phyloP scores from a whole-genome alignment of 2,113 vertebrate species.

The Ciconia boyciana region DNA sequence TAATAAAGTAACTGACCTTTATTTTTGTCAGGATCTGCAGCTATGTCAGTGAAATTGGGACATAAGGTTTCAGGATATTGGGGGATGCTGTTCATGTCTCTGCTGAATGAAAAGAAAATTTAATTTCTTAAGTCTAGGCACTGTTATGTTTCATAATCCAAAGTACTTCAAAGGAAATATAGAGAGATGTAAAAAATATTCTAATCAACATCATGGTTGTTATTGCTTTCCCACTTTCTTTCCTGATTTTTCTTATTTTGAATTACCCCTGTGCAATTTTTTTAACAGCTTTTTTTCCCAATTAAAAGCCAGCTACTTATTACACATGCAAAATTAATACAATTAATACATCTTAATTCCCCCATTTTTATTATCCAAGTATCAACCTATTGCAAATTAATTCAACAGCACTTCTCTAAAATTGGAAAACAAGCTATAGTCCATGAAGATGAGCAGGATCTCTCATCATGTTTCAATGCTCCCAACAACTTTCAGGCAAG shows the following conservation, averaged over 20 bases:
- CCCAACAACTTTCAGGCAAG: neutral
- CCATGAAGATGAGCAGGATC: neutral
- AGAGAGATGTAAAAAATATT: neutral
- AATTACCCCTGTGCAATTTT: neutral
- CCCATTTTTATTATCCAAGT: neutral
- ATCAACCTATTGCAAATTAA: neutral
- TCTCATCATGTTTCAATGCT: neutral
- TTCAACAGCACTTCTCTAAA: neutral
- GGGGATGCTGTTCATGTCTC: slow-evolving; percentile 60
- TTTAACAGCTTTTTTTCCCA: neutral
- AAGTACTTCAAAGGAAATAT: neutral
- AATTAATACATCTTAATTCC: neutral
- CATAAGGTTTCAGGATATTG: slow-evolving; percentile 70
- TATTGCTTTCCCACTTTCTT: neutral
- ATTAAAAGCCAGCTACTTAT: neutral
- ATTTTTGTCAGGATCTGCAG: slow-evolving; percentile 80
- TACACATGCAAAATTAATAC: neutral
- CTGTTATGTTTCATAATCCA: neutral
- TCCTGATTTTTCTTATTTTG: neutral
- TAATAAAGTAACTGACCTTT: slow-evolving; percentile 72
- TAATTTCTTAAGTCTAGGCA: neutral
- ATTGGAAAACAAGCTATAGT: neutral
- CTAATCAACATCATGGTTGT: neutral
- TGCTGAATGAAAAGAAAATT: slow-evolving; percentile 38
- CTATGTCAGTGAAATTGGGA: slow-evolving; percentile 80